Conservation (phyloP, 2,888 invertebrate genomes). For the Tenthredo mesomela region DNA sequence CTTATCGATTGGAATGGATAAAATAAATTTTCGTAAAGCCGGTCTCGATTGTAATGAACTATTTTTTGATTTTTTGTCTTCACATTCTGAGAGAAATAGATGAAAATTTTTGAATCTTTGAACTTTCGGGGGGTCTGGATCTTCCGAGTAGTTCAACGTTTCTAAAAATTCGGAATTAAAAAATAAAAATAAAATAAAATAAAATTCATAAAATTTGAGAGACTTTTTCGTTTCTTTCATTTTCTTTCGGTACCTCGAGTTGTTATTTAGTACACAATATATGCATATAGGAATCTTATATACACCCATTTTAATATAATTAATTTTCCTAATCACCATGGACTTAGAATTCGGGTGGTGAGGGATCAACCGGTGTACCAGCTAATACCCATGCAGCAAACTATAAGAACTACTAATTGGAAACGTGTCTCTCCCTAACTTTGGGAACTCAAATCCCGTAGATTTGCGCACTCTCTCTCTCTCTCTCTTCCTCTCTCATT, state of each 20-base stretch:
- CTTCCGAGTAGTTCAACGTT: no score
- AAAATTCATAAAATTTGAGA: no score
- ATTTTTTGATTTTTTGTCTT: no score
- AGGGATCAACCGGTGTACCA: background rate
- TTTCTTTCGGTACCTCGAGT: background rate
- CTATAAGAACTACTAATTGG: slow-evolving; percentile 42
- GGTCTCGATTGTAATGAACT: no score
- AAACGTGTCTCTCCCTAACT: slow-evolving; percentile 41
- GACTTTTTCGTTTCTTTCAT: no score
- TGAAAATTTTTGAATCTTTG: no score
- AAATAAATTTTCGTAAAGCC: no score
- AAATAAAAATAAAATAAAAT: no score
- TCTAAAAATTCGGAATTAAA: no score
- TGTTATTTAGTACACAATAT: background rate
- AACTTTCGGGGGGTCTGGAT: no score
- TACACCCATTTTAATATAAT: background rate
- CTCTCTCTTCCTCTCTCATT: background rate
- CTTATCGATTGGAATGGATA: no score
- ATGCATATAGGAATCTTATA: background rate
- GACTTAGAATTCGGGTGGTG: background rate
- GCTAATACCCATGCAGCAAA: slow-evolving; percentile 15
- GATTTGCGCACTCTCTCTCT: slow-evolving; percentile 15
- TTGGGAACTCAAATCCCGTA: slow-evolving; percentile 21
- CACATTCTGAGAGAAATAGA: no score
- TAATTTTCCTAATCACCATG: background rate